Conservation (phyloP, 1,140 invertebrate genomes). For the Rhyzopertha dominica region DNA sequence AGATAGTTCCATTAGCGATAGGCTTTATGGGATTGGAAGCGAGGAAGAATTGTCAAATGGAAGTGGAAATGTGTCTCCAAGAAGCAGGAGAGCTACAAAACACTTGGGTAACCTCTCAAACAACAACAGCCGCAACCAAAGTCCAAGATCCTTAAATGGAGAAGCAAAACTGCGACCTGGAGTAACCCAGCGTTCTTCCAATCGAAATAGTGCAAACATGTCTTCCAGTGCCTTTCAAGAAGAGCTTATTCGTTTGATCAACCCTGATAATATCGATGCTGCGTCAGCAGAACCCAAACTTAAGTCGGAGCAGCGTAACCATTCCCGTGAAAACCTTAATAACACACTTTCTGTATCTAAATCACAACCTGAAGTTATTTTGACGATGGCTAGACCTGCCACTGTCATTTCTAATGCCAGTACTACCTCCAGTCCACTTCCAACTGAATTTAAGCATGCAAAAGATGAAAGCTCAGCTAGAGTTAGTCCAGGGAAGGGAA, state of each 20-base stretch:
- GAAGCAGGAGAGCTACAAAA: constrained; percentile 44
- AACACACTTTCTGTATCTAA: constrained; percentile 40
- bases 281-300: constrained; percentile 26
- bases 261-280: constrained; percentile 68
- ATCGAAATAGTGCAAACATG: constrained; percentile 59
- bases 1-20: constrained; percentile 49
- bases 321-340: constrained; percentile 54
- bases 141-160: constrained; percentile 53
- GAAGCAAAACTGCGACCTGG: constrained; percentile 50
- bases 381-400: constrained; percentile 66
- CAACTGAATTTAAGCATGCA: constrained; percentile 55
- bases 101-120: constrained; percentile 46
- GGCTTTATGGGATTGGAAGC: constrained; percentile 43
- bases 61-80: constrained; percentile 52
- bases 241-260: constrained; percentile 83
- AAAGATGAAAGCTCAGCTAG: constrained; percentile 47
- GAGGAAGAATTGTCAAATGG: constrained; percentile 56
- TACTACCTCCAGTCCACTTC: constrained; percentile 57
- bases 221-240: constrained; percentile 72
- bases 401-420: constrained; percentile 66
- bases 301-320: no score
- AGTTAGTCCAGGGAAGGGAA: constrained; percentile 26
- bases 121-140: constrained; percentile 56
- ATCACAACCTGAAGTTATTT: constrained; percentile 56
- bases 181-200: constrained; percentile 44